These are phyloP conservation scores for Cepaea hortensis DNA, from an alignment of 2,888 invertebrate genomes.

Conservation along the genomic window DNA sequence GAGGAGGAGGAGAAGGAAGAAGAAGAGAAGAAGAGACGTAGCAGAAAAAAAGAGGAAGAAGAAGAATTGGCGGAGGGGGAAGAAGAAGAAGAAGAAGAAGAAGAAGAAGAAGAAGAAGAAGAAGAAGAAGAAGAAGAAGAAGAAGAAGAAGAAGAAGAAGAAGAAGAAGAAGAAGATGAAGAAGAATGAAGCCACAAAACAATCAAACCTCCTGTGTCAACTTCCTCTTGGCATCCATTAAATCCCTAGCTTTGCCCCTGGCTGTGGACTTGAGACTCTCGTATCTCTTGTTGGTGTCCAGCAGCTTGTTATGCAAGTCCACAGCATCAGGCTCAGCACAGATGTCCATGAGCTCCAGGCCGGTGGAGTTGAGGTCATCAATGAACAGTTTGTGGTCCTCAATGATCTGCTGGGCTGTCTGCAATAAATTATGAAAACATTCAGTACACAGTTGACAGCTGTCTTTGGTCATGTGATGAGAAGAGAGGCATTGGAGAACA, in stretches of 20 bases:
- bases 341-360: conserved; percentile 74
- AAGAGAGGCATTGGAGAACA: no score
- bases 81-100: no score
- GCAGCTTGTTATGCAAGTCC: conserved; percentile 71
- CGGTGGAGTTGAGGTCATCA: conserved; percentile 74
- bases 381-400: conserved; percentile 76
- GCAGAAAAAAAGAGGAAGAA: no score
- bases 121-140: no score
- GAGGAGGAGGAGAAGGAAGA: neutral
- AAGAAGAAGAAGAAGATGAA: neutral
- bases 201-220: conserved; percentile 71
- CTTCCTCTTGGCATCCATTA: conserved; percentile 69
- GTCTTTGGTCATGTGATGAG: no score
- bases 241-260: conserved; percentile 68
- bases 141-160: neutral
- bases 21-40: neutral
- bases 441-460: no score
- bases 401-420: conserved; percentile 73
- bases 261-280: conserved; percentile 71
- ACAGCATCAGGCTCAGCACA: conserved; percentile 75
- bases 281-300: conserved; percentile 70
- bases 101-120: no score
- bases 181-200: neutral
- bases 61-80: no score
- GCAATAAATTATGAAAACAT: conserved; percentile 9